phyloP scores from a whole-genome alignment of 2,113 vertebrate species.

The Phyllopteryx taeniolatus region DNA sequence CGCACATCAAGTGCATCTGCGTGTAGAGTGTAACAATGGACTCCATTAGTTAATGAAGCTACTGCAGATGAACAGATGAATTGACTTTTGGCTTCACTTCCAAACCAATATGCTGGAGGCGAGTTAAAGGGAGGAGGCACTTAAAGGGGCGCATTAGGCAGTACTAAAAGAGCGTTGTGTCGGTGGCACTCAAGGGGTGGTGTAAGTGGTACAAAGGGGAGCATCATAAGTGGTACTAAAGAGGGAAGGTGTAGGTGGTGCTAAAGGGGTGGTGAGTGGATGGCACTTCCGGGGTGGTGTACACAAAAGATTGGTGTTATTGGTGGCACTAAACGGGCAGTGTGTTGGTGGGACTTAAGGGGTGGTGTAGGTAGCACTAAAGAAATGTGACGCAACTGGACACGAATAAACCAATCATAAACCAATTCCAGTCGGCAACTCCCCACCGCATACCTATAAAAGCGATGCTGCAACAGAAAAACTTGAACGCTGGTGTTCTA shows the following conservation, averaged over 20 bases:
- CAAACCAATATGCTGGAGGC: conserved; percentile 17
- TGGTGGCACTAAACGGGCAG: background rate
- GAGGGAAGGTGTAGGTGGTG: background rate
- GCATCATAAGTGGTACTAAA: background rate
- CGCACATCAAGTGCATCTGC: conserved; percentile 14
- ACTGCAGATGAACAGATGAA: conserved; percentile 42
- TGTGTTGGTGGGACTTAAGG: background rate
- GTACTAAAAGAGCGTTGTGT: background rate
- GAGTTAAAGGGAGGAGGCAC: background rate
- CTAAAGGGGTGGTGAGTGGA: background rate
- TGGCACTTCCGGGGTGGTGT: background rate
- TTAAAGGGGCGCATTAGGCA: background rate
- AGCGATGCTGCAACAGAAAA: too few species aligned
- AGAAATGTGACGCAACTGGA: too few species aligned
- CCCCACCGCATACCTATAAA: too few species aligned
- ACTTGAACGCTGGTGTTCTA: too few species aligned
- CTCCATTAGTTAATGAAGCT: conserved; percentile 72
- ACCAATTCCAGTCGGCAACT: too few species aligned
- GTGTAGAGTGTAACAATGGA: conserved; percentile 14
- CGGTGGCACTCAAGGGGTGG: background rate
- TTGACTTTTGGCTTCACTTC: conserved; percentile 38
- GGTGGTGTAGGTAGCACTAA: background rate
- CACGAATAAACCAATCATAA: too few species aligned
- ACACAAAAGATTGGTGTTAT: background rate
- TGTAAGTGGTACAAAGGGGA: background rate